Evolutionary conservation across 2,113 vertebrate species (phyloP).

Genomic region (Calidris pugnax): DNA sequence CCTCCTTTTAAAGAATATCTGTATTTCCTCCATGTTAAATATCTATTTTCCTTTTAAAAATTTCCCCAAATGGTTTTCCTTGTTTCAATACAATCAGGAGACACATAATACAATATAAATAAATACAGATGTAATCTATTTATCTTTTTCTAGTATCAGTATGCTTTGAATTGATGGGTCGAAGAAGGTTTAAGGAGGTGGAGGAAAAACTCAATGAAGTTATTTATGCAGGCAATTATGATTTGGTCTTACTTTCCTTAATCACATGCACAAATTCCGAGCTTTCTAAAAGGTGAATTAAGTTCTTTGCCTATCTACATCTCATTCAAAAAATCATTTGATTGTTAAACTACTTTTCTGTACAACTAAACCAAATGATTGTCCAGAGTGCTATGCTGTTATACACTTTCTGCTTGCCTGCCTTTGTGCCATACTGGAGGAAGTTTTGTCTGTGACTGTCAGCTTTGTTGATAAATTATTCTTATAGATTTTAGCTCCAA

Average conservation of each 20-base stretch:
- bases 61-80: not conserved
- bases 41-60: not conserved
- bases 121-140: not conserved
- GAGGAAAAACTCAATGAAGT: not conserved
- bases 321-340: not conserved
- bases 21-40: not conserved
- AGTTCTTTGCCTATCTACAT: not conserved
- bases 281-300: not conserved
- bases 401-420: not conserved
- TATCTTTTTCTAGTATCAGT: not conserved
- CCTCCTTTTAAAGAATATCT: not conserved
- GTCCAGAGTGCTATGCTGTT: not conserved
- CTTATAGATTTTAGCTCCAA: not conserved
- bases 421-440: not conserved
- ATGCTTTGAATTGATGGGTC: not conserved
- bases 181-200: not conserved
- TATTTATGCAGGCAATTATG: not conserved
- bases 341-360: not conserved
- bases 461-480: not conserved
- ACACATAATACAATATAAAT: not conserved
- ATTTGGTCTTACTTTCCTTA: not conserved
- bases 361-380: not conserved
- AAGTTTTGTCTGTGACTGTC: not conserved
- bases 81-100: not conserved
- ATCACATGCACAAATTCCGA: not conserved